Base-by-base conservation (phyloP, 1,140 invertebrate species). In the Bombus picipes region DNA sequence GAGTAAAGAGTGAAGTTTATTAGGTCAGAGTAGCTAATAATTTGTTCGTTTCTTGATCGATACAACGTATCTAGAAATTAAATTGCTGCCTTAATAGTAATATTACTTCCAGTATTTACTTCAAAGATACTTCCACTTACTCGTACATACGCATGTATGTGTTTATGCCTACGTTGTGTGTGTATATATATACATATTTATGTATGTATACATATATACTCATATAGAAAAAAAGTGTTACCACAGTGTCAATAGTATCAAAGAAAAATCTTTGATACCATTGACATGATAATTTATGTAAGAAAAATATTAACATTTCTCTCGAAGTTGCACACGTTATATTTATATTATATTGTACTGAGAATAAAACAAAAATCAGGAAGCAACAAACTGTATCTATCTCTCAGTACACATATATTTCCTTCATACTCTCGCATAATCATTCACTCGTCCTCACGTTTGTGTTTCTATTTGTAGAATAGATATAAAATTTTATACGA, bases 401-500 rank as follows among this genome's bases (percentile, higher is more conserved):
- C 62, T 87, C 57, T 84, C 85, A 86, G 81, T 85, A 85, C 68
- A 87, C 34, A 62, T 86, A 76, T 81, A 85, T 47, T 75, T 78
- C 41, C 72, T 89, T 71, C 80, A 78, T 53, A 81, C 81, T 59
- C 57, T 81, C 77, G 34, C 43, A 65, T 87, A 43, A 80, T 53
- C 77, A 84, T 71, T 66, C 82, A 80, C 53, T 68, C 76, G 87
- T 86, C 62, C 39, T 83, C 72, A 39, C 73, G 59, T 84, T 41
- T 81, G 68, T 39, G 84, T 78, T 80, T 73, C 73, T 43, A 87
- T 89, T 88, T 71, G 73, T 88, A 90, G 87, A 88, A 84, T 91
- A 91, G 88, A 90, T 91, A 91, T 85, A 91, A 92, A 92, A 93
- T 88, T 88, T 88, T 86, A 87, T 68, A 86, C 82, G 80, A 88